Conservation (phyloP, 2,113 vertebrate species). For the Thermophis baileyi region DNA sequence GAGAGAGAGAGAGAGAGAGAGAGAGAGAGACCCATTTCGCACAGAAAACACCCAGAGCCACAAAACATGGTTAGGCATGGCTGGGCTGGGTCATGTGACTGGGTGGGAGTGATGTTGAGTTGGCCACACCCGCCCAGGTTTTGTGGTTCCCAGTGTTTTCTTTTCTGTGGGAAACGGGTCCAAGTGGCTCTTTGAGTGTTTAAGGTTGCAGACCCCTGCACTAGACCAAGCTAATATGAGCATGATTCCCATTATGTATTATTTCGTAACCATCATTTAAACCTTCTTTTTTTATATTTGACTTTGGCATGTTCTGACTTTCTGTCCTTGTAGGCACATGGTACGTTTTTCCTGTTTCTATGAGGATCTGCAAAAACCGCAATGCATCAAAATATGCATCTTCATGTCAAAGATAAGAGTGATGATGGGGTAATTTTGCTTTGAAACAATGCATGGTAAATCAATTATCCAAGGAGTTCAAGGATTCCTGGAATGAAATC, state of each 20-base stretch:
- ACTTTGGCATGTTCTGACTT: background rate
- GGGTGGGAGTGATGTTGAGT: too few species aligned
- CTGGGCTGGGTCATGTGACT: too few species aligned
- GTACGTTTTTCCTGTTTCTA: background rate
- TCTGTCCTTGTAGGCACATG: background rate
- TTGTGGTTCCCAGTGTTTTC: too few species aligned
- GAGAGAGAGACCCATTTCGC: too few species aligned
- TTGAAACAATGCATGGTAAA: background rate
- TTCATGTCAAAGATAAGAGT: background rate
- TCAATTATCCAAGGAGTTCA: background rate
- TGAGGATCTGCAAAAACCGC: background rate
- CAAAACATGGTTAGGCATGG: too few species aligned
- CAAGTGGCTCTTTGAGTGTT: too few species aligned
- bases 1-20: too few species aligned
- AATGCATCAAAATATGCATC: background rate
- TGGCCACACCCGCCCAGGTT: too few species aligned
- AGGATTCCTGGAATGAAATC: background rate
- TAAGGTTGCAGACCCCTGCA: too few species aligned
- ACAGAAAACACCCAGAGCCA: too few species aligned
- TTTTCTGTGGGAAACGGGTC: too few species aligned
- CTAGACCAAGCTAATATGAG: background rate
- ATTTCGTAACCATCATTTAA: background rate
- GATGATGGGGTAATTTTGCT: background rate
- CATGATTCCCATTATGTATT: background rate
- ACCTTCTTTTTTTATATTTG: background rate